A percentile compares a stretch with the other conserved stretches of the same genome.
These are phyloP conservation scores for Cranoglanis bouderius DNA, from an alignment of 2,113 vertebrate species.

Conservation along the genomic window DNA sequence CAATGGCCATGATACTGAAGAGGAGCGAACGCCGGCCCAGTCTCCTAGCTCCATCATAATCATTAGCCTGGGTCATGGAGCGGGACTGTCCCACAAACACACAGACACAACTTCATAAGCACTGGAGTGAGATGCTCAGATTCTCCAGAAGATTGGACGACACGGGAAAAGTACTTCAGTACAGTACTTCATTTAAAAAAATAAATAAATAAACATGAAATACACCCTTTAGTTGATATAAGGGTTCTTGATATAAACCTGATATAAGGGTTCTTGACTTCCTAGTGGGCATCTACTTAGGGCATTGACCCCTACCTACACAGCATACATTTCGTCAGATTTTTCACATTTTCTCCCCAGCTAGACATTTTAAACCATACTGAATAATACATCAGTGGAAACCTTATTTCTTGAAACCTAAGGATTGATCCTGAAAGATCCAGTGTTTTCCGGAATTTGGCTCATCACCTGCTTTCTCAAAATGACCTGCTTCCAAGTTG, in stretches of 20 bases:
- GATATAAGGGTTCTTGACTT: not conserved
- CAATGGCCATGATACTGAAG: slow-evolving; percentile 80
- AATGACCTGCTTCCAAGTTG: not conserved
- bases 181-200: not conserved
- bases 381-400: not conserved
- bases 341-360: not conserved
- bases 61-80: slow-evolving; percentile 79
- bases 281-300: not conserved
- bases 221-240: not conserved
- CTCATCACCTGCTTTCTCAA: not conserved
- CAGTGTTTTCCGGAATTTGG: not conserved
- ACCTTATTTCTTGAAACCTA: not conserved
- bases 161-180: too few species aligned
- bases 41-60: slow-evolving; percentile 78
- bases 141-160: not conserved
- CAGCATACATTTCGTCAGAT: not conserved
- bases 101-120: slow-evolving; percentile 19
- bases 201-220: not conserved
- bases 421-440: not conserved
- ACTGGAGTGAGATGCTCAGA: not conserved
- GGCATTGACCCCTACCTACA: too few species aligned
- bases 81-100: slow-evolving; percentile 71
- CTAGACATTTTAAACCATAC: not conserved
- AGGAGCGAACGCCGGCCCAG: slow-evolving; percentile 80
- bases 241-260: not conserved